Percentiles rank a stretch among this genome's conserved stretches.
Evolutionary conservation across 2,888 invertebrate genomes (phyloP).

Genomic region (Sinohyriopsis cumingii): DNA sequence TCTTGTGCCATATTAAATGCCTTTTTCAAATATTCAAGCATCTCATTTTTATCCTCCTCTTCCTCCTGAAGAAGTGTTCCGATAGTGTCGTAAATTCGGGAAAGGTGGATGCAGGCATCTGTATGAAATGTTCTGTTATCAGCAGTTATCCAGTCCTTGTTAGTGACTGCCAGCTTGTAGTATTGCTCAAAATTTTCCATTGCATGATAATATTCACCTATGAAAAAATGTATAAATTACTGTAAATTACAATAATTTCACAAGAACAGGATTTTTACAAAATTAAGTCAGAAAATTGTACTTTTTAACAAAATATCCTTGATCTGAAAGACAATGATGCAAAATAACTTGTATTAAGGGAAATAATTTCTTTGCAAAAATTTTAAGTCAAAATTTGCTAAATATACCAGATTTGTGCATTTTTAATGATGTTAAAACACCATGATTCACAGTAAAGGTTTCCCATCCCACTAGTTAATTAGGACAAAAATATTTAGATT

Average conservation of each 20-base stretch:
- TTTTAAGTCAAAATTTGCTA: too few species aligned
- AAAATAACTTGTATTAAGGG: background rate
- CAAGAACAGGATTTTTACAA: background rate
- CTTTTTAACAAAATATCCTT: background rate
- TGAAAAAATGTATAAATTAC: constrained; percentile 5
- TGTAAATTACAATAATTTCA: background rate
- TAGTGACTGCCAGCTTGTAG: constrained; percentile 55
- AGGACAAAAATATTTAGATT: too few species aligned
- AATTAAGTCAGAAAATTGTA: background rate
- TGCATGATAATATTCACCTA: constrained; percentile 63
- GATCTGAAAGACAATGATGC: background rate
- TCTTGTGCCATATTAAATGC: constrained; percentile 68
- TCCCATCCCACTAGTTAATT: too few species aligned
- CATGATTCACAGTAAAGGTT: too few species aligned
- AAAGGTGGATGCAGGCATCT: constrained; percentile 65
- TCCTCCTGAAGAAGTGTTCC: constrained; percentile 48
- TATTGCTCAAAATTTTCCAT: constrained; percentile 67
- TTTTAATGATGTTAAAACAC: too few species aligned
- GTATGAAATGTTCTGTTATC: constrained; percentile 56
- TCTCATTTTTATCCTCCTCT: constrained; percentile 40
- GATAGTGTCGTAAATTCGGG: constrained; percentile 64
- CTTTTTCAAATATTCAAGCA: constrained; percentile 61
- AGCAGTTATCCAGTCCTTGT: constrained; percentile 60
- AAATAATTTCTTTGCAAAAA: background rate
- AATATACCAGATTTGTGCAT: too few species aligned